phyloP scores from a whole-genome alignment of 2,888 invertebrate genomes.

The Polia nebulosa region DNA sequence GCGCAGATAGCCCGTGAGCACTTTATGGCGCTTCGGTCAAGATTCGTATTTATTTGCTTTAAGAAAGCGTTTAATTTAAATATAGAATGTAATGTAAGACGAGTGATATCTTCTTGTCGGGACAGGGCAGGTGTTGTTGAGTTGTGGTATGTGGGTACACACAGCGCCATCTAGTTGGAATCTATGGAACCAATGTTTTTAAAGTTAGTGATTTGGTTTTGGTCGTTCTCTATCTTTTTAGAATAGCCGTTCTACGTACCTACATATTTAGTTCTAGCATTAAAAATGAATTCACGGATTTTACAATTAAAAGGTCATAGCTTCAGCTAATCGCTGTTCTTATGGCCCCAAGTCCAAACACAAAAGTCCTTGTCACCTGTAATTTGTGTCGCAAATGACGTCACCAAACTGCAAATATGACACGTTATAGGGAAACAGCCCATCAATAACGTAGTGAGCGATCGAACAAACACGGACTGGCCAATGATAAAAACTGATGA shows the following conservation, averaged over 20 bases:
- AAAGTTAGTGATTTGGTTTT: not conserved
- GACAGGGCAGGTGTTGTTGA: slow-evolving; percentile 25
- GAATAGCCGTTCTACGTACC: not conserved
- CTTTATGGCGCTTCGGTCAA: slow-evolving; percentile 65
- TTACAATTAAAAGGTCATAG: not conserved
- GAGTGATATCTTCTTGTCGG: slow-evolving; percentile 42
- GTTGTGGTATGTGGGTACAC: slow-evolving; percentile 7
- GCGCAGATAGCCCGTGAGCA: slow-evolving; percentile 79
- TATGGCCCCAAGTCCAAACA: slow-evolving; percentile 43
- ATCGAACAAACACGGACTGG: slow-evolving; percentile 89
- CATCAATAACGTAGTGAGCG: slow-evolving; percentile 90
- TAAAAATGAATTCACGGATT: not conserved
- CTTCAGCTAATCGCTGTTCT: slow-evolving; percentile 39
- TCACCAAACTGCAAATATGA: slow-evolving; percentile 70
- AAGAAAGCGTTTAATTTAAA: slow-evolving; percentile 67
- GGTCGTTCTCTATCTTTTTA: not conserved
- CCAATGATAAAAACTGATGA: slow-evolving; percentile 91
- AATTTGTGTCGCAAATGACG: slow-evolving; percentile 73
- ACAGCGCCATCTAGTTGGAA: slow-evolving; percentile 63
- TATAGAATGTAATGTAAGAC: slow-evolving; percentile 59
- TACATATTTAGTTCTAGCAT: not conserved
- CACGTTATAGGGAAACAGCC: slow-evolving; percentile 81
- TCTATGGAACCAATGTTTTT: slow-evolving; percentile 10
- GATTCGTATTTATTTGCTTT: slow-evolving; percentile 67
- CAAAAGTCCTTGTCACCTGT: slow-evolving; percentile 67